Evolutionary conservation across 2,888 invertebrate species (phyloP).

Genomic region (Nipponacmea schrenckii): DNA sequence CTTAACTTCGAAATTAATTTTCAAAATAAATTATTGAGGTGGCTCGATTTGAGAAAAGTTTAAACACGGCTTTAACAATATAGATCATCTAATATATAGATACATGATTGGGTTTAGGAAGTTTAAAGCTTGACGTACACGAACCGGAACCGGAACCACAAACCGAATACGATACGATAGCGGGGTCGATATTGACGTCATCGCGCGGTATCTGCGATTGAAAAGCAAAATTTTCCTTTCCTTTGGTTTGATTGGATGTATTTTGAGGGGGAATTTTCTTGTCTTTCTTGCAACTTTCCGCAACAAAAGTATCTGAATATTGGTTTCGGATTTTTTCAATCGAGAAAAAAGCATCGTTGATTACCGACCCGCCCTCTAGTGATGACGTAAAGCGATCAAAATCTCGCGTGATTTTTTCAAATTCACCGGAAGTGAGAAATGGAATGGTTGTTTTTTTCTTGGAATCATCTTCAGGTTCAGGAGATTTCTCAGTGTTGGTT

Average conservation of each 20-base stretch:
- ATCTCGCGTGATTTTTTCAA: conserved; percentile 5
- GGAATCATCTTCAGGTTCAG: neutral
- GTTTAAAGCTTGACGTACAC: no score
- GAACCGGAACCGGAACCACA: neutral
- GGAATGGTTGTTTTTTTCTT: neutral
- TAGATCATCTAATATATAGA: no score
- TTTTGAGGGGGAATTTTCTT: neutral
- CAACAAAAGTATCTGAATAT: neutral
- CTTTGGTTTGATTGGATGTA: neutral
- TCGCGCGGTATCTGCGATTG: neutral
- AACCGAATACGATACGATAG: neutral
- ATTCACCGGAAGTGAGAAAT: neutral
- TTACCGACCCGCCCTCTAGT: conserved; percentile 2
- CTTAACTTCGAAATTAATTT: no score
- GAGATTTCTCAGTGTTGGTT: neutral
- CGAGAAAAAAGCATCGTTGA: conserved; percentile 8
- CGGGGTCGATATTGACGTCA: neutral
- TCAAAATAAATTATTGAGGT: no score
- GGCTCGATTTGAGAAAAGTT: no score
- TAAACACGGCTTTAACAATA: no score
- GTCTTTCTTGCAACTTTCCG: neutral
- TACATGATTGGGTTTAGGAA: no score
- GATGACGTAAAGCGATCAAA: conserved; percentile 8
- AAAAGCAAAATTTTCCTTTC: neutral
- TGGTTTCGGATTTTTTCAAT: conserved; percentile 13